These are phyloP conservation scores for Metaphire vulgaris DNA, from an alignment of 1,140 invertebrate species.

Conservation along the genomic window DNA sequence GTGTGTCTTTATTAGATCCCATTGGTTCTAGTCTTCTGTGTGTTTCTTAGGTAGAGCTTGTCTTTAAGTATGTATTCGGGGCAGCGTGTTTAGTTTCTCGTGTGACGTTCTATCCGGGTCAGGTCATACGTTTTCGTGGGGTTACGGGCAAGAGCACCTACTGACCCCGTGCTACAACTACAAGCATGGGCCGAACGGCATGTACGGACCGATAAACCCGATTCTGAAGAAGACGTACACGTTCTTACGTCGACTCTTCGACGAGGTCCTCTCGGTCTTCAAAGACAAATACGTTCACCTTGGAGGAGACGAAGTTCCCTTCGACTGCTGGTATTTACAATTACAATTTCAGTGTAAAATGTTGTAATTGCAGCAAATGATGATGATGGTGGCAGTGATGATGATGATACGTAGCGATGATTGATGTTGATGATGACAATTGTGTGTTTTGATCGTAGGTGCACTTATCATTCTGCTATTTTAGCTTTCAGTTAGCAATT, in stretches of 20 bases:
- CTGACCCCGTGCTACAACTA: constrained; percentile 64
- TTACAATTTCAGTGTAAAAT: not conserved
- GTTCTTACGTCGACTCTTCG: constrained; percentile 45
- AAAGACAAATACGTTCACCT: constrained; percentile 51
- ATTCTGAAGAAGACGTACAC: constrained; percentile 40
- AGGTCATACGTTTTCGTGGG: constrained; percentile 82
- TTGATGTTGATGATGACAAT: constrained; percentile 33
- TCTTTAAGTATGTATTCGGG: too few species aligned
- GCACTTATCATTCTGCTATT: too few species aligned
- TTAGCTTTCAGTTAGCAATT: too few species aligned
- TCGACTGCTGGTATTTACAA: constrained; percentile 72
- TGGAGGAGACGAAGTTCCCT: constrained; percentile 84
- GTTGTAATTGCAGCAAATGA: not conserved
- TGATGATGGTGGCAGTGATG: not conserved
- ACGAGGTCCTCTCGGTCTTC: constrained; percentile 43
- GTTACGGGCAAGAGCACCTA: constrained; percentile 62
- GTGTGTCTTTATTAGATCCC: too few species aligned
- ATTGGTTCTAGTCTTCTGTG: too few species aligned
- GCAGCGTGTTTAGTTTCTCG: not conserved
- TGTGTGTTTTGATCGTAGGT: too few species aligned
- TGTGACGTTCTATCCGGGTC: constrained; percentile 34
- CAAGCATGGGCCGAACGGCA: constrained; percentile 54
- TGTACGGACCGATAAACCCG: constrained; percentile 58
- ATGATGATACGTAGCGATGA: not conserved
- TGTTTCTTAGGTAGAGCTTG: too few species aligned